phyloP scores from a whole-genome alignment of 1,140 invertebrate species.

The Heliconius congener region DNA sequence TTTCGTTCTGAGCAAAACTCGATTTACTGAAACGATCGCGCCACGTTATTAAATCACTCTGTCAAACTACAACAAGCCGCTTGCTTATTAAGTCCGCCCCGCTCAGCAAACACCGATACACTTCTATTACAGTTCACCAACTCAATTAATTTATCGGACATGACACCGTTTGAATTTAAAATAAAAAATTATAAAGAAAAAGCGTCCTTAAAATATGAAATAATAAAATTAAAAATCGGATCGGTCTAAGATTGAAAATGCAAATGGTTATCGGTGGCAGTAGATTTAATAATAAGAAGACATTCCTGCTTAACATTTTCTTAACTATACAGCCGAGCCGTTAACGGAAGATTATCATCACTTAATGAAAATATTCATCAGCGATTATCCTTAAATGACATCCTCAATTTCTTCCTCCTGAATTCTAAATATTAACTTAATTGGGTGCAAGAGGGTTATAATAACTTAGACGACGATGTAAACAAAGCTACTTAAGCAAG shows the following conservation, averaged over 20 bases:
- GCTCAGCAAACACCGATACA: slow-evolving; percentile 59
- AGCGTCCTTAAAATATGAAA: background rate
- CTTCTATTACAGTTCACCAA: slow-evolving; percentile 51
- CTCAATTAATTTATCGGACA: slow-evolving; percentile 57
- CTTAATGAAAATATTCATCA: slow-evolving; percentile 54
- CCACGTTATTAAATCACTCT: slow-evolving; percentile 73
- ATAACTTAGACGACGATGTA: slow-evolving; percentile 15
- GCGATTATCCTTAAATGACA: slow-evolving; percentile 63
- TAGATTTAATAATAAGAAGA: slow-evolving; percentile 48
- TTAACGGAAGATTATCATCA: slow-evolving; percentile 48
- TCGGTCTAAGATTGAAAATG: slow-evolving; percentile 46
- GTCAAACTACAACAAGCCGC: slow-evolving; percentile 73
- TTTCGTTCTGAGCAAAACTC: slow-evolving; percentile 62
- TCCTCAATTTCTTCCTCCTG: slow-evolving; percentile 45
- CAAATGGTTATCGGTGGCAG: slow-evolving; percentile 47
- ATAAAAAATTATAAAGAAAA: slow-evolving; percentile 28
- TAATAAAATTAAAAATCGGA: slow-evolving; percentile 2
- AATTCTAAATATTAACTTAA: slow-evolving; percentile 50
- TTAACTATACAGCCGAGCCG: slow-evolving; percentile 41
- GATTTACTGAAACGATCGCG: slow-evolving; percentile 72
- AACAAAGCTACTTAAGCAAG: slow-evolving; percentile 20
- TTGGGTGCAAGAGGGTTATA: slow-evolving; percentile 22
- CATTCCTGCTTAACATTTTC: slow-evolving; percentile 49
- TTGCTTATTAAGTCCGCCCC: slow-evolving; percentile 64
- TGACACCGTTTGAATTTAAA: slow-evolving; percentile 41